Evolutionary conservation across 2,888 invertebrate genomes (phyloP), one percentile per base, ranked within the genome.

Genomic region (Thecophora atra): DNA sequence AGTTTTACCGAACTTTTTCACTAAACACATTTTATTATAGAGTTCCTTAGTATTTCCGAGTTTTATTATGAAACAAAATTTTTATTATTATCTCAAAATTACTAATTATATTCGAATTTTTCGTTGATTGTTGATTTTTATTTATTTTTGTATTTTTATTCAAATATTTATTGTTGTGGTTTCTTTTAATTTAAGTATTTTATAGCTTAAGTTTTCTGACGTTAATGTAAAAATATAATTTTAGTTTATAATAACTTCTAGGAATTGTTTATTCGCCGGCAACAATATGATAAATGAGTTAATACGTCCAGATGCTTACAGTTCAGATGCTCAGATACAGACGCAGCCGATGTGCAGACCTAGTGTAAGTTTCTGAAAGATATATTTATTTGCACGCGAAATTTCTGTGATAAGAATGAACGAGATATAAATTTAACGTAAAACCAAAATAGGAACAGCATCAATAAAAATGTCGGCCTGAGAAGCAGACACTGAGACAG

Each of bases 381-480:
- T 26, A 60, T 30, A 60, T 30, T 30, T 30, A 60, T 28, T 60
- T 26, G 30, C 60, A n/a, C 30, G 60, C 60, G 30, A 30, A 60
- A 60, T 28, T 47, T 11, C 15, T 6, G 4, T 24, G 47, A 64
- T 64, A 64, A 64, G 47, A 44, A 44, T 64, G 37, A 37, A 7
- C 47, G 63, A 64, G 44, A 3, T 47, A 64, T 17, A 64, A 64
- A 64, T 47, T 47, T 47, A 24, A 26, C 28, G 28, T 30, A 17
- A 60, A n/a, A 30, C 13, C 24, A 60, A 60, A 60, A 13, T n/a
- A 58, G 1, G 24, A 58, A 13, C 17, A 3, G 17, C 7, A 24
- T n/a, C 11, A 60, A n/a, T 60, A 60, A 60, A 30, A 58, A 30
- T 60, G 30, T 60, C 60, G 30, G 60, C 60, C 3, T 60, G 60